phyloP scores from a whole-genome alignment of 1,140 invertebrate species.

The Ephestia elutella region DNA sequence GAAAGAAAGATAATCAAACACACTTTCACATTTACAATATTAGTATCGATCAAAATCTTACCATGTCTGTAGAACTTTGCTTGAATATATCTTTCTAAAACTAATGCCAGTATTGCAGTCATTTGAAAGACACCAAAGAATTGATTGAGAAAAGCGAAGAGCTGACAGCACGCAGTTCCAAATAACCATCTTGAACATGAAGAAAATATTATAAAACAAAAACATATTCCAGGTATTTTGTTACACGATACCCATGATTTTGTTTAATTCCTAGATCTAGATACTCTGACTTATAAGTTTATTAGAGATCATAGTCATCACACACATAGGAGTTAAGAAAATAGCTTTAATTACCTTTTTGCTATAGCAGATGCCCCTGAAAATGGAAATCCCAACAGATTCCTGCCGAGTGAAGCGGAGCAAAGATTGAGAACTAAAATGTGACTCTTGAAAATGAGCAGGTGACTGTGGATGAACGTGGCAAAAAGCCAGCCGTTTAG shows the following conservation, averaged over 20 bases:
- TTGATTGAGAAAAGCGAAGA: conserved; percentile 73
- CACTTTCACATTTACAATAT: background rate
- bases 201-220: conserved; percentile 9
- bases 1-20: too few species aligned
- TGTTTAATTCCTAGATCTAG: too few species aligned
- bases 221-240: background rate
- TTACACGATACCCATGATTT: too few species aligned
- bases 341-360: conserved; percentile 58
- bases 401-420: conserved; percentile 65
- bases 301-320: too few species aligned
- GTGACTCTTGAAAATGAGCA: conserved; percentile 68
- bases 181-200: conserved; percentile 65
- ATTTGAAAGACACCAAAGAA: conserved; percentile 74
- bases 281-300: too few species aligned
- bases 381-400: conserved; percentile 71
- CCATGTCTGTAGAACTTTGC: conserved; percentile 63
- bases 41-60: conserved; percentile 26
- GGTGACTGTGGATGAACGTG: conserved; percentile 72
- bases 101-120: conserved; percentile 58
- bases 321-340: too few species aligned
- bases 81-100: conserved; percentile 68
- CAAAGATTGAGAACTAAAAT: conserved; percentile 70
- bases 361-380: conserved; percentile 70
- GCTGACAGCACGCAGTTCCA: conserved; percentile 65
- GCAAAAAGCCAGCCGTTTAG: conserved; percentile 71